Conservation (phyloP, 37 sponge, comb jelly and placozoan species). For the Crambe crambe region DNA sequence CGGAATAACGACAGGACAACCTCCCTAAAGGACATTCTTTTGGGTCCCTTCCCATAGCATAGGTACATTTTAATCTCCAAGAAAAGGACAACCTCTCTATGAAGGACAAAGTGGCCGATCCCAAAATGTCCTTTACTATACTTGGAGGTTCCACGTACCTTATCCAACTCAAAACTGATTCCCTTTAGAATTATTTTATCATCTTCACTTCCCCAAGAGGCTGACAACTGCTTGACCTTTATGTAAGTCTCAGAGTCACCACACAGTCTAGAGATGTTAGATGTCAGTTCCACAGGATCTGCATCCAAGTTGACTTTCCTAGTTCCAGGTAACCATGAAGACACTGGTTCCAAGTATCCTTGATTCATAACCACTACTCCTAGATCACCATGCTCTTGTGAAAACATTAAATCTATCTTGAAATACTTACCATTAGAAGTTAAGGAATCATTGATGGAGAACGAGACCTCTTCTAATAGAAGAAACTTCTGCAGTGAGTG, state of each 20-base stretch:
- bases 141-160: no score
- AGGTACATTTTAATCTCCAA: no score
- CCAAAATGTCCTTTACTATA: no score
- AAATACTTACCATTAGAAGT: no score
- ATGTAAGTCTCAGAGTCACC: neutral
- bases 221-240: neutral
- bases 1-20: no score
- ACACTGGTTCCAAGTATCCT: neutral
- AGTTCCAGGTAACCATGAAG: neutral
- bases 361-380: no score
- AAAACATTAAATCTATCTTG: no score
- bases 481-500: neutral
- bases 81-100: no score
- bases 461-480: neutral
- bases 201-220: slow-evolving; percentile 22
- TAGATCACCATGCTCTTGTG: no score
- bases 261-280: neutral
- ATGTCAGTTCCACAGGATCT: neutral
- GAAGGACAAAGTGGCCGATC: no score
- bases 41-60: no score
- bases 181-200: slow-evolving; percentile 21
- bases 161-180: slow-evolving; percentile 22
- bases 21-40: no score
- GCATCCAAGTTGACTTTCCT: neutral
- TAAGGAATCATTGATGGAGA: neutral